phyloP scores from a whole-genome alignment of 1,140 invertebrate genomes.

The Dendroctonus valens region DNA sequence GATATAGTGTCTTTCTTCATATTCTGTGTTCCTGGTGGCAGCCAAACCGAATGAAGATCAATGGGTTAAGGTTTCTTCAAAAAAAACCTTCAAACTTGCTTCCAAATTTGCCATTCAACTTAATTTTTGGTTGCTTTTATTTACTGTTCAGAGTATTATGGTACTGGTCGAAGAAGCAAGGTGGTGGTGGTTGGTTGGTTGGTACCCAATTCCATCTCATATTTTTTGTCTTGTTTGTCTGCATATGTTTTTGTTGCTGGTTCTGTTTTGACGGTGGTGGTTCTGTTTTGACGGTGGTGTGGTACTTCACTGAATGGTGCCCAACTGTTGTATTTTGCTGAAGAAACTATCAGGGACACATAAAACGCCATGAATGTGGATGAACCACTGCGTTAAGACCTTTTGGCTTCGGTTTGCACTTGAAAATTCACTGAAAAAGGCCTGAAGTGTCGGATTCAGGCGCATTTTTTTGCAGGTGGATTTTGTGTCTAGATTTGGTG shows the following conservation, averaged over 20 bases:
- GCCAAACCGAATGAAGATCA: conserved; percentile 14
- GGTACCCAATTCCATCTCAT: background rate
- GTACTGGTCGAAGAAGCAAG: too few species aligned
- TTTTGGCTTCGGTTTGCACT: too few species aligned
- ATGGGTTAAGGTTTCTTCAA: conserved; percentile 19
- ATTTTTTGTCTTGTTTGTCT: conserved; percentile 39
- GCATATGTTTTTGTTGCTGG: too few species aligned
- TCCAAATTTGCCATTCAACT: background rate
- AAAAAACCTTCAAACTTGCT: conserved; percentile 4
- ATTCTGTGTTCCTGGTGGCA: conserved; percentile 9
- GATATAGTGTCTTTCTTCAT: background rate
- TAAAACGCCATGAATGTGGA: conserved; percentile 4
- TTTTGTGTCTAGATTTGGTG: too few species aligned
- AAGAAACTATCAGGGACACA: conserved; percentile 23
- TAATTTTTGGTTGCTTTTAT: background rate
- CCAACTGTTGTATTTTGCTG: conserved; percentile 2
- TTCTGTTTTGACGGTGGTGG: too few species aligned
- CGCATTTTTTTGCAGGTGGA: too few species aligned
- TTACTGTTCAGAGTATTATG: background rate
- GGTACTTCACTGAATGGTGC: background rate
- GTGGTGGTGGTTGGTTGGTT: background rate
- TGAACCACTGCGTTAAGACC: background rate
- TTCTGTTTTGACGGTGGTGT: too few species aligned
- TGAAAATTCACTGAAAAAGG: too few species aligned
- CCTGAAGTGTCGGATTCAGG: too few species aligned